Conservation (phyloP, 2,113 vertebrate species). For the Coracopsis vasa region DNA sequence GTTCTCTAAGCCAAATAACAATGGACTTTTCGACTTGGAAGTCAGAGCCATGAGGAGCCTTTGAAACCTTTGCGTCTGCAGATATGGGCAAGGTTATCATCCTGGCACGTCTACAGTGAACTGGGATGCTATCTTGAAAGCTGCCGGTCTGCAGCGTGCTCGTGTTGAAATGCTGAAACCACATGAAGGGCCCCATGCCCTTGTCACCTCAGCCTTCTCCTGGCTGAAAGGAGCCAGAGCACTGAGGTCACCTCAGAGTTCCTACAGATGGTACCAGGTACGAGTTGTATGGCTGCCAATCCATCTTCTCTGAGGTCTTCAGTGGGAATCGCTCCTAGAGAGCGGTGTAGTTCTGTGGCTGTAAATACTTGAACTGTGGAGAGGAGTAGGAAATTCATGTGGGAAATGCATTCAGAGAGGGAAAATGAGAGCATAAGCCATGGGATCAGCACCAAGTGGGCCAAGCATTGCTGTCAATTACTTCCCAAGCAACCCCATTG, state of each 20-base stretch:
- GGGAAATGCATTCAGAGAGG: background rate
- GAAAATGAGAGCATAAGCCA: constrained; percentile 1
- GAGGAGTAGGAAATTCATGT: background rate
- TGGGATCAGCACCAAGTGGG: constrained; percentile 4
- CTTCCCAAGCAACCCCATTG: background rate
- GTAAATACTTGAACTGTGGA: background rate
- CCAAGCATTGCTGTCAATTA: background rate
- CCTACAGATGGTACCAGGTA: background rate
- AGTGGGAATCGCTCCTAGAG: fast-evolving
- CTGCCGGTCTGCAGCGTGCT: background rate
- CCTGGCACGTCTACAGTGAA: background rate
- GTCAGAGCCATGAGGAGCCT: background rate
- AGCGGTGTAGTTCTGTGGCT: background rate
- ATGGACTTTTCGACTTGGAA: background rate
- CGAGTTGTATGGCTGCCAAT: fast-evolving
- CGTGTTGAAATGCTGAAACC: background rate
- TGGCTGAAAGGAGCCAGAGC: background rate
- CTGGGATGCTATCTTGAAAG: background rate
- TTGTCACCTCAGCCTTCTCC: background rate
- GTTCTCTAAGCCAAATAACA: background rate
- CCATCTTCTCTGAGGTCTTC: background rate
- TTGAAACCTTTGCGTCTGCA: background rate
- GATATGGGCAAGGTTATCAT: constrained; percentile 2
- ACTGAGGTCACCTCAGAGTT: background rate
- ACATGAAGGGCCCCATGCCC: background rate